Conservation (phyloP, 2,113 vertebrate genomes). For the Tetrax tetrax region DNA sequence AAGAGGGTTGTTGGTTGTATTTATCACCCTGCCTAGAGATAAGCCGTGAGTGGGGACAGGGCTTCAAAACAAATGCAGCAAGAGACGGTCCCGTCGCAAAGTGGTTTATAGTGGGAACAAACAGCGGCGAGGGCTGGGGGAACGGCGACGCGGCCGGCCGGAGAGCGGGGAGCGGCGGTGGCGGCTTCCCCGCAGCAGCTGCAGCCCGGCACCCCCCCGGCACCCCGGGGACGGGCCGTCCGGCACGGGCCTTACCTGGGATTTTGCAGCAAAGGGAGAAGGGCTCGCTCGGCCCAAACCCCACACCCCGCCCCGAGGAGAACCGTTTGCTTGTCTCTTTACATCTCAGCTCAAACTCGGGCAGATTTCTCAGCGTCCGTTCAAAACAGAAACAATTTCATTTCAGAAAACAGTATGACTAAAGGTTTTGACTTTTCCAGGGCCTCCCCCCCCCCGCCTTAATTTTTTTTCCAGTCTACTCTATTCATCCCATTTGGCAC, state of each 20-base stretch:
- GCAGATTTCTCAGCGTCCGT: background rate
- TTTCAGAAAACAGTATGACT: background rate
- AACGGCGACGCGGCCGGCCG: background rate
- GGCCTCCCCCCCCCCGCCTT: background rate
- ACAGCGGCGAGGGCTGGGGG: background rate
- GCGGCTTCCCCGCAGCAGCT: accelerated
- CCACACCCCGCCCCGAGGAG: background rate
- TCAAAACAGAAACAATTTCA: constrained; percentile 28
- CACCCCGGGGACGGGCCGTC: background rate
- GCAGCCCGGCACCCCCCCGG: background rate
- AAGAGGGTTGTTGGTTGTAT: background rate
- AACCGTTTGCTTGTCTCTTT: background rate
- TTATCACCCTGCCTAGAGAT: background rate
- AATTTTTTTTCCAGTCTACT: constrained; percentile 12
- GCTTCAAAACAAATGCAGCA: background rate
- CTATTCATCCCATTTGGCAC: constrained; percentile 42
- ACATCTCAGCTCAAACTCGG: background rate
- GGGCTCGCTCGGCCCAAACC: accelerated
- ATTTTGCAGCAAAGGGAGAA: background rate
- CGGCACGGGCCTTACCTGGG: accelerated
- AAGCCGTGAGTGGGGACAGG: constrained; percentile 18
- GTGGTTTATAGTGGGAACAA: constrained; percentile 1
- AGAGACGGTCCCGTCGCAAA: background rate
- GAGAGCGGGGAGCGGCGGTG: background rate
- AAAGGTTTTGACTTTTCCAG: constrained; percentile 44